Percentiles rank a stretch among this genome's conserved stretches.
Conservation (phyloP, 2,113 vertebrate genomes). For the Poecilia latipinna region DNA sequence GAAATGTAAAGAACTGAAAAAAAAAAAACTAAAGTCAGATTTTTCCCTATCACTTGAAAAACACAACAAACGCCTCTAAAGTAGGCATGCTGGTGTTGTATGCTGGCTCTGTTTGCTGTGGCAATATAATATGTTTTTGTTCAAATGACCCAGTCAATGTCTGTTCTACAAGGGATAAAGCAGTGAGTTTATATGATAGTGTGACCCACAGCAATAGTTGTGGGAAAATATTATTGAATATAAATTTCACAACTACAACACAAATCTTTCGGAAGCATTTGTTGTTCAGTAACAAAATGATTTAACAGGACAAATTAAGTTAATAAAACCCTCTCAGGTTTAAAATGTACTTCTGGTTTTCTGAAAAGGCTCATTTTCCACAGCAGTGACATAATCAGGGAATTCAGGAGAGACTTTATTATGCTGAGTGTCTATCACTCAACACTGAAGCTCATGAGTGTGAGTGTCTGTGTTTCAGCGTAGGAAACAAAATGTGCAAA, state of each 20-base stretch:
- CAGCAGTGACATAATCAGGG: conserved; percentile 58
- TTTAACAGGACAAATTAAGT: neutral
- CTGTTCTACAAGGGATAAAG: neutral
- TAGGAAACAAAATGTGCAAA: conserved; percentile 41
- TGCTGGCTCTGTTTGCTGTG: conserved; percentile 61
- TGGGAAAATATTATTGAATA: neutral
- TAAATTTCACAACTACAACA: neutral
- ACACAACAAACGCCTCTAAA: conserved; percentile 11
- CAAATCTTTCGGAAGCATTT: neutral
- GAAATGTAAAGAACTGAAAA: neutral
- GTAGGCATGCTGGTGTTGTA: neutral
- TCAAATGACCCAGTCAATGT: conserved; percentile 14
- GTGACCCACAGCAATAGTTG: neutral
- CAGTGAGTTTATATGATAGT: neutral
- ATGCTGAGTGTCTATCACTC: conserved; percentile 58
- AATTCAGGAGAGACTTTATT: conserved; percentile 7
- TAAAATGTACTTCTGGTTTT: neutral
- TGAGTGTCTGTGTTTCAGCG: conserved; percentile 25
- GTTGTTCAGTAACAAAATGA: neutral
- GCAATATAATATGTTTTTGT: conserved; percentile 62
- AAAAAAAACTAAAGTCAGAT: no score
- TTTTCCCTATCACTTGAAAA: conserved; percentile 3
- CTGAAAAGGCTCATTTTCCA: conserved; percentile 49
- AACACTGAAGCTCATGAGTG: conserved; percentile 61
- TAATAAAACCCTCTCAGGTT: neutral